phyloP scores from a whole-genome alignment of 1,140 invertebrate genomes.

The Popillia japonica region DNA sequence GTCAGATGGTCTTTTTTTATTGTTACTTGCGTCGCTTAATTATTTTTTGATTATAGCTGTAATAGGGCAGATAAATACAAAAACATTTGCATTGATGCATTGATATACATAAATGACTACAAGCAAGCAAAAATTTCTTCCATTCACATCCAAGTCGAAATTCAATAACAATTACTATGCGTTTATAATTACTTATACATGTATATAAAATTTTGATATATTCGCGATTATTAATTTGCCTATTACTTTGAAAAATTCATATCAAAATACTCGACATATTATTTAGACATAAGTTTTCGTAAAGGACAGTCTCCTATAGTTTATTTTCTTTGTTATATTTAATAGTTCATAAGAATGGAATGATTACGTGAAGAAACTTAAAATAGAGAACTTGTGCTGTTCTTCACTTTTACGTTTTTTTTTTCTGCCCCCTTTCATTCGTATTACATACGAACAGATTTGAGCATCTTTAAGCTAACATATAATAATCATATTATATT shows the following conservation, averaged over 20 bases:
- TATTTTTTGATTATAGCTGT: no score
- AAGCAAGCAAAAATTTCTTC: no score
- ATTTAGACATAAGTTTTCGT: slow-evolving; percentile 3
- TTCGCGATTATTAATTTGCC: background rate
- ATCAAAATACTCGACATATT: background rate
- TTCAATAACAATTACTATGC: no score
- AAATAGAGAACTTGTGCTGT: background rate
- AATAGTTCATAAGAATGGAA: slow-evolving; percentile 41
- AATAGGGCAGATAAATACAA: no score
- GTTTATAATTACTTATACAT: no score
- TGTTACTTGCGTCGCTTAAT: no score
- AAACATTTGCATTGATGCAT: no score
- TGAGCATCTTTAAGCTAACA: slow-evolving; percentile 41
- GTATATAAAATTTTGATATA: no score
- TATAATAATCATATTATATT: slow-evolving; percentile 41
- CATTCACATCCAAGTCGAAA: no score
- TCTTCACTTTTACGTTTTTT: slow-evolving; percentile 30
- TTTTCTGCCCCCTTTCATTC: slow-evolving; percentile 26
- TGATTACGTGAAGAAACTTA: slow-evolving; percentile 43
- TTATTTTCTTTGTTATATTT: slow-evolving; percentile 7
- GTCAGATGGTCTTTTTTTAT: no score
- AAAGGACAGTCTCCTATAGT: slow-evolving; percentile 14
- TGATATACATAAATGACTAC: no score
- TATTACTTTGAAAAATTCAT: background rate
- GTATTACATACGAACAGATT: slow-evolving; percentile 46